Percentiles rank a stretch among this genome's conserved stretches.
Evolutionary conservation across 2,797 vertebrate species (phyloP).

Genomic region (Coilia nasus): DNA sequence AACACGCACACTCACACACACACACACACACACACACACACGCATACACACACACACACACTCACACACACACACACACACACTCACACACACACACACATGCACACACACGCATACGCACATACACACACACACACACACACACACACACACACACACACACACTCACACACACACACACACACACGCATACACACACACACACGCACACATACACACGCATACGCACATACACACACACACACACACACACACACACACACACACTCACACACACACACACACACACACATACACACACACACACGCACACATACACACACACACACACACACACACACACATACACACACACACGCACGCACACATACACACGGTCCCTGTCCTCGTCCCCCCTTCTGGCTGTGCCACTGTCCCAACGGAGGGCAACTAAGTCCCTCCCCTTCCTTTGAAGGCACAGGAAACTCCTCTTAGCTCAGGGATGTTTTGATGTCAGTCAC

Average conservation of each 20-base stretch:
- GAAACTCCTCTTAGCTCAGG: constrained; percentile 49
- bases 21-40: constrained; percentile 6
- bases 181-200: constrained; percentile 13
- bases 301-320: neutral
- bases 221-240: neutral
- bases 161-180: constrained; percentile 42
- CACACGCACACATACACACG: neutral
- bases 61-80: neutral
- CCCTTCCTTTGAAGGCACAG: constrained; percentile 61
- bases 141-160: constrained; percentile 36
- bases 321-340: neutral
- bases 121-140: constrained; percentile 20
- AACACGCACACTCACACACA: constrained; percentile 5
- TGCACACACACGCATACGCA: constrained; percentile 9
- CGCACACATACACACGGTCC: constrained; percentile 20
- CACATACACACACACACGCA: neutral
- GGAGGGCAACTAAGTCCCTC: constrained; percentile 50
- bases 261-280: neutral
- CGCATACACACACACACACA: too few species aligned
- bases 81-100: neutral
- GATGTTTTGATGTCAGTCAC: constrained; percentile 80
- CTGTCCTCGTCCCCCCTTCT: constrained; percentile 2
- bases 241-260: too few species aligned
- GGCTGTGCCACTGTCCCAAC: constrained; percentile 48
- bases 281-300: constrained; percentile 4